These are phyloP conservation scores for Hycleus cichorii DNA, from an alignment of 1,140 invertebrate genomes.

Conservation along the genomic window DNA sequence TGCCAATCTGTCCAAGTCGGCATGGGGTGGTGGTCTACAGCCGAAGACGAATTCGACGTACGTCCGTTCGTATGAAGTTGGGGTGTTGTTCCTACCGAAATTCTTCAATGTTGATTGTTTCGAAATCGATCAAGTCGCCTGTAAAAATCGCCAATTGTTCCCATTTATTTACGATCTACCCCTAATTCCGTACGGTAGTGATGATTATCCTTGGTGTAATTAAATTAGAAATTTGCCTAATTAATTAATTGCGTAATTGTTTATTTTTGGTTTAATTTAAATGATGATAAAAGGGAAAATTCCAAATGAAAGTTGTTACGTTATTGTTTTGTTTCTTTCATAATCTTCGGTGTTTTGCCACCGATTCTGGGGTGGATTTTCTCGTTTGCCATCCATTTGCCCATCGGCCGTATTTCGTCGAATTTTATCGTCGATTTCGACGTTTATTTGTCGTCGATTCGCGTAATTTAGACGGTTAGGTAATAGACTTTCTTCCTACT, in stretches of 20 bases:
- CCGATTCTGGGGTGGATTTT: too few species aligned
- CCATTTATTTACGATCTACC: conserved; percentile 76
- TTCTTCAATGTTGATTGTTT: conserved; percentile 61
- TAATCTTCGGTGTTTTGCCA: too few species aligned
- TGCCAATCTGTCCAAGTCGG: conserved; percentile 91
- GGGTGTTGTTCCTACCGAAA: conserved; percentile 81
- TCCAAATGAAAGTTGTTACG: too few species aligned
- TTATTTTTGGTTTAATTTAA: too few species aligned
- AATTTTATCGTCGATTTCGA: too few species aligned
- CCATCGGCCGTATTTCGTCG: too few species aligned
- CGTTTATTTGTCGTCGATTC: too few species aligned
- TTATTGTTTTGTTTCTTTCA: too few species aligned
- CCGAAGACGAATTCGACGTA: conserved; percentile 54
- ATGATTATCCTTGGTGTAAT: conserved; percentile 53
- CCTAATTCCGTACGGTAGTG: conserved; percentile 51
- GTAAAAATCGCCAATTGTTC: conserved; percentile 47
- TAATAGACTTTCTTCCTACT: conserved; percentile 10
- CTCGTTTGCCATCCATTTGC: too few species aligned
- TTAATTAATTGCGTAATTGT: too few species aligned
- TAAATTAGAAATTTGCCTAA: background rate
- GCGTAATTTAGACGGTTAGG: too few species aligned
- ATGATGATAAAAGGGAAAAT: too few species aligned
- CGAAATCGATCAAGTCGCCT: conserved; percentile 33
- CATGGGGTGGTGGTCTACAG: conserved; percentile 77
- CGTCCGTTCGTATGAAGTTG: conserved; percentile 85